Evolutionary conservation across 2,888 invertebrate genomes (phyloP).

Genomic region (Cremastobaeus sp.): DNA sequence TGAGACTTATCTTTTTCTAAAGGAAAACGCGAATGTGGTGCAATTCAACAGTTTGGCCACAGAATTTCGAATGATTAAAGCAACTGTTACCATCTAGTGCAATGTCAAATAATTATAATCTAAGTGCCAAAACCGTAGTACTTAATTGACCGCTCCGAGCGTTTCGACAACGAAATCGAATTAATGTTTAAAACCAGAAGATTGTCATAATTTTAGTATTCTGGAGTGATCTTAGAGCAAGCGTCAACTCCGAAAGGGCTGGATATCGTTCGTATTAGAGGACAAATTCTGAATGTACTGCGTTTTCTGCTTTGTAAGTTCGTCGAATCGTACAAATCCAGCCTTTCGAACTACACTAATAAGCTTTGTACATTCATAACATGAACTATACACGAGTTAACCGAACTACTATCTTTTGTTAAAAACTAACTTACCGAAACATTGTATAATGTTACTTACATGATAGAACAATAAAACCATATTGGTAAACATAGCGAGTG

Average conservation of each 20-base stretch:
- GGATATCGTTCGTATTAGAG: conserved; percentile 14
- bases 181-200: conserved; percentile 55
- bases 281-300: conserved; percentile 10
- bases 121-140: conserved; percentile 77
- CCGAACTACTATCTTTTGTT: conserved; percentile 66
- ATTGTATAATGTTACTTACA: conserved; percentile 73
- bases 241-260: conserved; percentile 10
- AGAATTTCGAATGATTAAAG: conserved; percentile 16
- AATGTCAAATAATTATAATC: conserved; percentile 71
- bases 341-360: conserved; percentile 61
- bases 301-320: conserved; percentile 6
- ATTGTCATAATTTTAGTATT: conserved; percentile 19
- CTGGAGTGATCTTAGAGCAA: conserved; percentile 7
- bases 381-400: conserved; percentile 66
- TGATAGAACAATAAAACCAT: conserved; percentile 61
- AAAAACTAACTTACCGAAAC: conserved; percentile 76
- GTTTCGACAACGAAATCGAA: conserved; percentile 62
- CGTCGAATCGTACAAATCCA: conserved; percentile 58
- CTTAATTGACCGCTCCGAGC: conserved; percentile 67
- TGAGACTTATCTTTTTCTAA: conserved; percentile 84
- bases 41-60: conserved; percentile 1
- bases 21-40: neutral
- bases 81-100: conserved; percentile 67
- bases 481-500: conserved; percentile 34
- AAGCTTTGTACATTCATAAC: conserved; percentile 74